phyloP scores from a whole-genome alignment of 2,113 vertebrate species.

The Grammomys surdaster region DNA sequence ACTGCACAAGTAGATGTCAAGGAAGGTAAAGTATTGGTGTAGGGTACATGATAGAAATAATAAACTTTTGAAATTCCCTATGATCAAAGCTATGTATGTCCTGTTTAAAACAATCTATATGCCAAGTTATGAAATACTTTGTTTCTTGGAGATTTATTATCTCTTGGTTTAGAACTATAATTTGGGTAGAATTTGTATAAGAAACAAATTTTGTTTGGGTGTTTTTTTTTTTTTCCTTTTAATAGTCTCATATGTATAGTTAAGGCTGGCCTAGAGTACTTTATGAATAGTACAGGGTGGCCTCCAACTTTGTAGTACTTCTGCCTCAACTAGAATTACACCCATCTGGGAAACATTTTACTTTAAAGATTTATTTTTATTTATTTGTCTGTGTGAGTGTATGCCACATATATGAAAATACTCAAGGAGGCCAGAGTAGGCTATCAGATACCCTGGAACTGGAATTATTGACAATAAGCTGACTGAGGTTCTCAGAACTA shows the following conservation, averaged over 20 bases:
- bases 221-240: background rate
- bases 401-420: background rate
- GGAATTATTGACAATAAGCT: background rate
- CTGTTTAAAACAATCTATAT: constrained; percentile 34
- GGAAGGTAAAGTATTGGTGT: background rate
- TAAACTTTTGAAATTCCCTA: constrained; percentile 9
- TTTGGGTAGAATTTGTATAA: constrained; percentile 25
- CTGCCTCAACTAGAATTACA: background rate
- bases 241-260: background rate
- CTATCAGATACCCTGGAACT: background rate
- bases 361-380: background rate
- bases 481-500: background rate
- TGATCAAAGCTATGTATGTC: background rate
- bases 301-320: background rate
- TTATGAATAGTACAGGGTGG: background rate
- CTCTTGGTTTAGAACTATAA: constrained; percentile 35
- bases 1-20: background rate
- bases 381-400: background rate
- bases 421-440: background rate
- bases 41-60: background rate
- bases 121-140: background rate
- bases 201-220: background rate
- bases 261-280: background rate
- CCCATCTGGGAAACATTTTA: background rate
- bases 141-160: background rate